phyloP scores from a whole-genome alignment of 1,140 invertebrate genomes.

The Drosophila navojoa region DNA sequence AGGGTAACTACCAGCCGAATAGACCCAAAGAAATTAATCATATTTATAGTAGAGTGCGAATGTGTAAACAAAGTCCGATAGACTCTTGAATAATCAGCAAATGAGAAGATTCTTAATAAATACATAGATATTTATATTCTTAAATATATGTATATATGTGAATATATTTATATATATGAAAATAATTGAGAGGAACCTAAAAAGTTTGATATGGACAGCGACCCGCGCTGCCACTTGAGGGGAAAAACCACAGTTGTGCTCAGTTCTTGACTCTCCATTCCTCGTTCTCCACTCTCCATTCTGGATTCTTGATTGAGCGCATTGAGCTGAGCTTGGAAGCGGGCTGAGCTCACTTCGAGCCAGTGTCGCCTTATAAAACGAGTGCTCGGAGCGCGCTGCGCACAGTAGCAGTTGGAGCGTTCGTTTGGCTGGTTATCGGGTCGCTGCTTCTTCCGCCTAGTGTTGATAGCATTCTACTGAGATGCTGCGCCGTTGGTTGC shows the following conservation, averaged over 20 bases:
- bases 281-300: no score
- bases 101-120: neutral
- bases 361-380: constrained; percentile 44
- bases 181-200: neutral
- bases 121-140: no score
- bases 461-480: constrained; percentile 18
- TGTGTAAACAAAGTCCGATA: neutral
- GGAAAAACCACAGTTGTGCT: constrained; percentile 13
- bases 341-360: neutral
- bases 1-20: neutral
- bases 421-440: constrained; percentile 25
- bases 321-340: constrained; percentile 5
- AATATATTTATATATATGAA: no score
- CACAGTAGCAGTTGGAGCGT: constrained; percentile 58
- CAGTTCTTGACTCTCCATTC: neutral
- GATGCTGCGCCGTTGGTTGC: constrained; percentile 44
- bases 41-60: no score
- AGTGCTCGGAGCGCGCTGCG: constrained; percentile 28
- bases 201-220: neutral
- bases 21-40: neutral
- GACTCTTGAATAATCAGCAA: neutral
- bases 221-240: neutral
- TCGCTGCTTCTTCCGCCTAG: neutral
- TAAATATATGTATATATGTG: no score
- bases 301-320: constrained; percentile 7